Evolutionary conservation across 2,113 vertebrate genomes (phyloP).

Genomic region (Petroica traversi): DNA sequence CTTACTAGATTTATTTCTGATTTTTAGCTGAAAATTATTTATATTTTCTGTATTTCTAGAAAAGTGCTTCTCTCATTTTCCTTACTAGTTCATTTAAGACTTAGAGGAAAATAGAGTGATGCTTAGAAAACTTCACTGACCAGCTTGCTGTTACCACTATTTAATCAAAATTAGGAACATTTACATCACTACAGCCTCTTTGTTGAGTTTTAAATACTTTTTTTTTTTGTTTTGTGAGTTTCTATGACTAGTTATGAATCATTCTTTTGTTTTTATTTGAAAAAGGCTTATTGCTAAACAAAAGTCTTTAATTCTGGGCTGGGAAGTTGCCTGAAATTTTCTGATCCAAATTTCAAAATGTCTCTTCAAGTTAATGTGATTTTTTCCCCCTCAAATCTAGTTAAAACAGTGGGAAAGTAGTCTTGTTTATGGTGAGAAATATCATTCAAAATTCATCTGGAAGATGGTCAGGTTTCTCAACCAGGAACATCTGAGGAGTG

Average conservation of each 20-base stretch:
- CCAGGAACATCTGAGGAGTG: background rate
- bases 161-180: background rate
- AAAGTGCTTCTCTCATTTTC: background rate
- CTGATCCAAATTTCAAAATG: background rate
- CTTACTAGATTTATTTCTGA: background rate
- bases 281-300: background rate
- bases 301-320: background rate
- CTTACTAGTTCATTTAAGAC: background rate
- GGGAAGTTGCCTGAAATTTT: background rate
- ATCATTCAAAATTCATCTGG: background rate
- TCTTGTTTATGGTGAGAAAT: background rate
- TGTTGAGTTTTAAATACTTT: background rate
- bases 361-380: background rate
- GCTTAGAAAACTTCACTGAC: background rate
- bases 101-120: background rate
- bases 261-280: background rate
- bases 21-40: background rate
- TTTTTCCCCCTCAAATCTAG: accelerated
- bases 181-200: background rate
- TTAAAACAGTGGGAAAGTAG: background rate
- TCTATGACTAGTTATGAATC: background rate
- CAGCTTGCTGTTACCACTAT: background rate
- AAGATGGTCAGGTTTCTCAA: background rate
- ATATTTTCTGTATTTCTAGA: background rate
- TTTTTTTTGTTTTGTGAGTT: background rate